Evolutionary conservation across 1,140 invertebrate species (phyloP).

Genomic region (Zaprionus nigranus): DNA sequence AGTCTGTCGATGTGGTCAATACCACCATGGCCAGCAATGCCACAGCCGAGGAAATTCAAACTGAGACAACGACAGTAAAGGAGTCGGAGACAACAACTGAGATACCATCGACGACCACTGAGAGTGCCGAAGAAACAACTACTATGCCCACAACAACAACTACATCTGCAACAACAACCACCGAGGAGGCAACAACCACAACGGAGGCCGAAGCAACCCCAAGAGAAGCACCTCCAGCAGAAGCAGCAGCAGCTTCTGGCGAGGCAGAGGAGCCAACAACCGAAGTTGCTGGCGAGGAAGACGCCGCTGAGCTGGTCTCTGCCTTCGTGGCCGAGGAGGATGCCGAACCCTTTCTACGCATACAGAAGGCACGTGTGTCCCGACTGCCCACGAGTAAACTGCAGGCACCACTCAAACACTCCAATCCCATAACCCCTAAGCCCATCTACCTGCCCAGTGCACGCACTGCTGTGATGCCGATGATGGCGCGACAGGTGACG

Average conservation of each 20-base stretch:
- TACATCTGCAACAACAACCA: constrained; percentile 50
- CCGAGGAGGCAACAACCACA: constrained; percentile 60
- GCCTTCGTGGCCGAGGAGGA: constrained; percentile 74
- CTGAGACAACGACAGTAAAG: constrained; percentile 52
- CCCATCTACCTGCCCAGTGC: constrained; percentile 69
- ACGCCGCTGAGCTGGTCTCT: constrained; percentile 73
- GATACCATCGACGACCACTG: constrained; percentile 35
- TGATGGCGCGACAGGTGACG: constrained; percentile 65
- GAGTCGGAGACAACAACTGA: constrained; percentile 58
- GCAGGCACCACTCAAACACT: constrained; percentile 72
- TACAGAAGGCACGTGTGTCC: constrained; percentile 72
- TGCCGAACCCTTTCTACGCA: constrained; percentile 68
- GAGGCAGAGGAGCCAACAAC: constrained; percentile 34
- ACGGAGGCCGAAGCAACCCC: constrained; percentile 55
- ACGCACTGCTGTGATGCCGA: constrained; percentile 52
- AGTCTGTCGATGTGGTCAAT: constrained; percentile 22
- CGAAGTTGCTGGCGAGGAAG: constrained; percentile 54
- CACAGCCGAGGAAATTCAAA: constrained; percentile 53
- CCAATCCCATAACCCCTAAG: constrained; percentile 69
- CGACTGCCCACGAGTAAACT: constrained; percentile 70
- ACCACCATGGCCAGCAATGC: constrained; percentile 57
- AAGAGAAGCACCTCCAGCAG: constrained; percentile 49
- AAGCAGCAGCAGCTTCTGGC: constrained; percentile 41
- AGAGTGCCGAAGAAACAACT: constrained; percentile 21
- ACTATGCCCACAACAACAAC: constrained; percentile 40